Conservation (phyloP, 2,888 invertebrate species). For the Coremacera marginata region DNA sequence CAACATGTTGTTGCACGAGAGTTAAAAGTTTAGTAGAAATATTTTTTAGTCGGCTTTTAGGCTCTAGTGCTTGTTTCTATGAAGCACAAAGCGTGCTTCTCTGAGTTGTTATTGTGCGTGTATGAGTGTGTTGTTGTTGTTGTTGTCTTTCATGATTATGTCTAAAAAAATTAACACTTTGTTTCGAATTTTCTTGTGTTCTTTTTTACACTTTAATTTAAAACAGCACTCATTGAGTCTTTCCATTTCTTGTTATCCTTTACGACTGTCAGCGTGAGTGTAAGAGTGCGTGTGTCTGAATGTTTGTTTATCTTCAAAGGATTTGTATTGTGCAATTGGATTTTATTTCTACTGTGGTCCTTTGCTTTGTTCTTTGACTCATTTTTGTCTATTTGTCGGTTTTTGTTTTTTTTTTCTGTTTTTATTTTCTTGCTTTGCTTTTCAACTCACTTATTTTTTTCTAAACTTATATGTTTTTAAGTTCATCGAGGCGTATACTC, state of each 20-base stretch:
- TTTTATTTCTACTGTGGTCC: slow-evolving; percentile 4
- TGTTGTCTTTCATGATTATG: not conserved
- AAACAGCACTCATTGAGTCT: not conserved
- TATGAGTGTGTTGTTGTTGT: not conserved
- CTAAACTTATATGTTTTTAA: not conserved
- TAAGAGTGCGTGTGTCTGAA: not conserved
- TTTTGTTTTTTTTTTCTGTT: not conserved
- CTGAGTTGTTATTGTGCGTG: not conserved
- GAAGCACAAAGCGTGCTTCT: too few species aligned
- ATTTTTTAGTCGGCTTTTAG: slow-evolving; percentile 15
- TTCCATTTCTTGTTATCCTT: not conserved
- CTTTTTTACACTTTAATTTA: not conserved
- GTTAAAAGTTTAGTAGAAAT: not conserved
- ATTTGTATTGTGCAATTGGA: slow-evolving; percentile 22
- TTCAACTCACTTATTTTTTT: not conserved
- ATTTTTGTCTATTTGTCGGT: not conserved
- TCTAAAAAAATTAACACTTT: slow-evolving; percentile 26
- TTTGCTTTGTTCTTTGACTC: not conserved
- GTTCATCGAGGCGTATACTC: slow-evolving; percentile 8
- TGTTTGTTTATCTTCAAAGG: not conserved
- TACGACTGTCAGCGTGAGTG: not conserved
- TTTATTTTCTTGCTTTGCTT: not conserved
- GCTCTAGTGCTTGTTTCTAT: not conserved
- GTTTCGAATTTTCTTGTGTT: slow-evolving; percentile 13
- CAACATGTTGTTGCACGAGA: slow-evolving; percentile 3